These are phyloP conservation scores for Petrosia ficiformis DNA, from an alignment of 37 sponge, comb jelly and placozoan species.

Conservation along the genomic window DNA sequence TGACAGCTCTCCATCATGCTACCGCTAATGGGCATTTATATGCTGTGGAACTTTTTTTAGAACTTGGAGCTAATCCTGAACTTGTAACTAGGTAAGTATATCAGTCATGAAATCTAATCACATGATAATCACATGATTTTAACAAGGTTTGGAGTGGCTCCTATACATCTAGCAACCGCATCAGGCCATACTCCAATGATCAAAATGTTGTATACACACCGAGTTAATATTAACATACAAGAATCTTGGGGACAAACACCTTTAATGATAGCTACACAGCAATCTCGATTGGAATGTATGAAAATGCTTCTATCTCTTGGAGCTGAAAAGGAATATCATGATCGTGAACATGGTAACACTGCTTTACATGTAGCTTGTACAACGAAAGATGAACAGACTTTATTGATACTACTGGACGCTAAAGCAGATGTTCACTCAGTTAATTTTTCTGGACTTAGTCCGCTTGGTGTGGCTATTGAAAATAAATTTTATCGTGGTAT, in stretches of 20 bases:
- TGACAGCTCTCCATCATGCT: slow-evolving; percentile 43
- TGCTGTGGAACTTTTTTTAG: slow-evolving; percentile 29
- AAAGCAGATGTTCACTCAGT: slow-evolving; percentile 12
- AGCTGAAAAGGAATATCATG: slow-evolving; percentile 25
- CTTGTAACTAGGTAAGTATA: slow-evolving; percentile 19
- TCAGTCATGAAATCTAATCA: not conserved
- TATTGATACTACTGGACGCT: slow-evolving; percentile 62
- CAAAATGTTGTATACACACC: slow-evolving; percentile 18
- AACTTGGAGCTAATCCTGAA: slow-evolving; percentile 38
- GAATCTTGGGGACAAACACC: slow-evolving; percentile 88
- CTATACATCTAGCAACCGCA: slow-evolving; percentile 70
- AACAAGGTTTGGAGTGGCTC: slow-evolving; percentile 51
- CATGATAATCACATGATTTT: not conserved
- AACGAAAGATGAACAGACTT: slow-evolving; percentile 26
- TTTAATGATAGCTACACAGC: slow-evolving; percentile 55
- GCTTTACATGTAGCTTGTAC: slow-evolving; percentile 59
- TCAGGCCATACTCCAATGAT: slow-evolving; percentile 44
- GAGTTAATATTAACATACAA: slow-evolving; percentile 52
- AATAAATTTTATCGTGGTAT: slow-evolving; percentile 51
- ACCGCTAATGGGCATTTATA: slow-evolving; percentile 17
- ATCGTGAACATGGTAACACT: slow-evolving; percentile 36
- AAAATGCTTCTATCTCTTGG: slow-evolving; percentile 16
- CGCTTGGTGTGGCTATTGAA: slow-evolving; percentile 63
- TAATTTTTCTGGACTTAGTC: slow-evolving; percentile 25
- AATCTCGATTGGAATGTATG: slow-evolving; percentile 34